Conservation (phyloP, 1,140 invertebrate species). For the Drosophila seguyi region DNA sequence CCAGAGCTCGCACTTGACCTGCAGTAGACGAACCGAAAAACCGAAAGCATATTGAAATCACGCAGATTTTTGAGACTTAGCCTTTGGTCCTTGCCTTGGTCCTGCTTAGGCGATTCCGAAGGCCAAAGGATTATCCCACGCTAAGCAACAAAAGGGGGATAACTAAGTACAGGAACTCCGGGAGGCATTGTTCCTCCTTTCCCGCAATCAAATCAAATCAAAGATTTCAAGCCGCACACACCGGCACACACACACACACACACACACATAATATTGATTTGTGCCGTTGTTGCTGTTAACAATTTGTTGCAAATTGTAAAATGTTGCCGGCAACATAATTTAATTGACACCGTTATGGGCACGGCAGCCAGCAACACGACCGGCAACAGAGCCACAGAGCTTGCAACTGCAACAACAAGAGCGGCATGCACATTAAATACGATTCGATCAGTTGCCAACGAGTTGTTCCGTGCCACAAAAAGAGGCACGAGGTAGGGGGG, state of each 20-base stretch:
- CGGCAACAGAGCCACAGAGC: conserved; percentile 20
- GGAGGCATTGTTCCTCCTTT: conserved; percentile 22
- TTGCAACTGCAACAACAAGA: conserved; percentile 24
- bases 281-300: conserved; percentile 68
- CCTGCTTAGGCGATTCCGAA: conserved; percentile 55
- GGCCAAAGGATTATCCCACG: conserved; percentile 69
- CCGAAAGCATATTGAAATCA: conserved; percentile 10
- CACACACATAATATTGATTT: conserved; percentile 57
- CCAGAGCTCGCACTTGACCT: conserved; percentile 64
- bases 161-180: conserved; percentile 5
- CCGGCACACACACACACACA: neutral
- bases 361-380: conserved; percentile 49
- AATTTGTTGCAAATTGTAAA: conserved; percentile 83
- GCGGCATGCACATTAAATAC: conserved; percentile 33
- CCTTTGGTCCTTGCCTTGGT: conserved; percentile 3
- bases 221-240: conserved; percentile 12
- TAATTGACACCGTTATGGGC: conserved; percentile 81
- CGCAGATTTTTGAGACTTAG: conserved; percentile 3
- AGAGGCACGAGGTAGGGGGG: neutral
- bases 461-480: conserved; percentile 28
- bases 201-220: conserved; percentile 30
- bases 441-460: conserved; percentile 39
- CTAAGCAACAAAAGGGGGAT: conserved; percentile 60
- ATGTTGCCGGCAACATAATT: conserved; percentile 81
- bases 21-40: conserved; percentile 22